Percentiles rank a stretch among this genome's conserved stretches.
Conservation (phyloP, 2,113 vertebrate species). For the Cavia porcellus region DNA sequence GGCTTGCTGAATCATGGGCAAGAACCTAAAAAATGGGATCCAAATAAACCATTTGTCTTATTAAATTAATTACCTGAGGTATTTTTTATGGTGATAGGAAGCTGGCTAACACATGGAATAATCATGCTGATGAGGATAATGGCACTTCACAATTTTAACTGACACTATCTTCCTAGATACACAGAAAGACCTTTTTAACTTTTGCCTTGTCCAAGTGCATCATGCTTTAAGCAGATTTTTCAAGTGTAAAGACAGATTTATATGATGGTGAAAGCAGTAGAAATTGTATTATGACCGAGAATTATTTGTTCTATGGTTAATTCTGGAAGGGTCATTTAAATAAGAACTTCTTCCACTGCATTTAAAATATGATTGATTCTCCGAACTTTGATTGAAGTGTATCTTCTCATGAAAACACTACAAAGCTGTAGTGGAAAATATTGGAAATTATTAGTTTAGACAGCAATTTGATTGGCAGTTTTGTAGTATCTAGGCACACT, state of each 20-base stretch:
- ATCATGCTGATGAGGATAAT: neutral
- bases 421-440: conserved; percentile 7
- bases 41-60: neutral
- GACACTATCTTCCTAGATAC: neutral
- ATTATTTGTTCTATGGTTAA: conserved; percentile 14
- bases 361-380: conserved; percentile 53
- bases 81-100: neutral
- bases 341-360: neutral
- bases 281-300: neutral
- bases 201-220: neutral
- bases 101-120: neutral
- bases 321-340: neutral
- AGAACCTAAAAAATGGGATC: neutral
- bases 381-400: conserved; percentile 55
- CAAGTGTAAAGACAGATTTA: neutral
- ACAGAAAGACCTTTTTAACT: neutral
- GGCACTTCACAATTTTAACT: neutral
- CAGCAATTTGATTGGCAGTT: conserved; percentile 63
- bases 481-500: conserved; percentile 48
- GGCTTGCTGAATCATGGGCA: too few species aligned
- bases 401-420: conserved; percentile 19
- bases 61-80: neutral
- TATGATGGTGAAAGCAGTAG: neutral
- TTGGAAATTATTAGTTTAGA: conserved; percentile 47
- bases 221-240: neutral